phyloP scores from a whole-genome alignment of 2,113 vertebrate species.

The Tachysurus fulvidraco region DNA sequence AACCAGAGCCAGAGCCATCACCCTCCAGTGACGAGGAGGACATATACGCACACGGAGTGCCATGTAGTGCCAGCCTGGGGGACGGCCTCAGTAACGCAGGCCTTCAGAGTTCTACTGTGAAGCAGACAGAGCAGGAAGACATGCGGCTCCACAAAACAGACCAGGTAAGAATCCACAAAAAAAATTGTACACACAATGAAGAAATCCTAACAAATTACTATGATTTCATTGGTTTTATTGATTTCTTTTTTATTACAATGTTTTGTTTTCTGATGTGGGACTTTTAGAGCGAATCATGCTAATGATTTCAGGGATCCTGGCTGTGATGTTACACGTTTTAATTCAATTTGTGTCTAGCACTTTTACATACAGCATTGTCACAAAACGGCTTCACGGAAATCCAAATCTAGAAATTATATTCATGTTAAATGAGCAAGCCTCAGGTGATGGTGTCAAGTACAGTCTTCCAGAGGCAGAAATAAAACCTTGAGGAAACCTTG shows the following conservation, averaged over 20 bases:
- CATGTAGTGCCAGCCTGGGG: conserved; percentile 67
- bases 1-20: conserved; percentile 50
- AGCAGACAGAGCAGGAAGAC: conserved; percentile 63
- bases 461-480: too few species aligned
- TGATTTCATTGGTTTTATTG: not conserved
- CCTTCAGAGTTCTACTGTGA: conserved; percentile 56
- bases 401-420: not conserved
- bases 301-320: not conserved
- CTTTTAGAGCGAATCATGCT: not conserved
- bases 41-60: conserved; percentile 82
- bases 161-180: conserved; percentile 72
- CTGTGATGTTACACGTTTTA: not conserved
- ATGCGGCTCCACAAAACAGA: conserved; percentile 73
- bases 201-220: not conserved
- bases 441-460: too few species aligned
- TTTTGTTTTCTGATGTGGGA: not conserved
- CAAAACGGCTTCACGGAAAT: not conserved
- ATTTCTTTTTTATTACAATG: too few species aligned
- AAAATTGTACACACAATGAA: not conserved
- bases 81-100: conserved; percentile 61
- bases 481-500: too few species aligned
- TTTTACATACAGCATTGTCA: not conserved
- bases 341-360: not conserved
- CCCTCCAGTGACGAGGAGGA: conserved; percentile 93
- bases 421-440: not conserved